These are phyloP conservation scores for Nerophis ophidion DNA, from an alignment of 2,113 vertebrate species.

Conservation along the genomic window DNA sequence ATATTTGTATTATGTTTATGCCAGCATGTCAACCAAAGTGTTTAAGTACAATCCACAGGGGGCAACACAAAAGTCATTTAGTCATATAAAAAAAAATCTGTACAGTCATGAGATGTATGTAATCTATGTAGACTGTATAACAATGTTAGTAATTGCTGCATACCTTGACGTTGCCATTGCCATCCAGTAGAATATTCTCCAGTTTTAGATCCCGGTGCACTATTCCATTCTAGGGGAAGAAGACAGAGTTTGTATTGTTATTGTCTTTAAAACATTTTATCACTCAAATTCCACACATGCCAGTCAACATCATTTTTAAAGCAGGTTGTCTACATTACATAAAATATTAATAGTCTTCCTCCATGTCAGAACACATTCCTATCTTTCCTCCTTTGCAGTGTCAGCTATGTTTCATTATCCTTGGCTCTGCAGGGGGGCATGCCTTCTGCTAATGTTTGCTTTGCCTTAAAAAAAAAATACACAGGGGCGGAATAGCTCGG, in stretches of 20 bases:
- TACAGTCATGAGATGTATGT: too few species aligned
- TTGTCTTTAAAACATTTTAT: not conserved
- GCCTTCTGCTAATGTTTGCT: constrained; percentile 42
- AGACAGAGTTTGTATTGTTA: not conserved
- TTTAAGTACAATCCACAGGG: too few species aligned
- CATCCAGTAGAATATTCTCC: constrained; percentile 94
- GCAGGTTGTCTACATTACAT: constrained; percentile 13
- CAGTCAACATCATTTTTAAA: constrained; percentile 5
- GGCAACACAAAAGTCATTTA: too few species aligned
- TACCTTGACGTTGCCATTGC: constrained; percentile 89
- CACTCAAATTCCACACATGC: constrained; percentile 1
- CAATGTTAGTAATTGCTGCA: not conserved
- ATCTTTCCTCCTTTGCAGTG: constrained; percentile 32
- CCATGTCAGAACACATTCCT: constrained; percentile 33
- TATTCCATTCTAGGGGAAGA: constrained; percentile 79
- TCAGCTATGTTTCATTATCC: constrained; percentile 58
- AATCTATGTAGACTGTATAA: not conserved
- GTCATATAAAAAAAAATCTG: too few species aligned
- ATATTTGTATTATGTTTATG: too few species aligned
- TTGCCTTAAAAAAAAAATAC: constrained; percentile 31
- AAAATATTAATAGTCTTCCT: constrained; percentile 24
- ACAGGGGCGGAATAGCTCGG: too few species aligned
- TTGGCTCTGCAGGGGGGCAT: constrained; percentile 62
- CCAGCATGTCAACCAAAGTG: too few species aligned
- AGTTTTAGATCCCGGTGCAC: constrained; percentile 96